These are phyloP conservation scores for Paradoxurus hermaphroditus DNA, from an alignment of 2,113 vertebrate genomes.

Conservation along the genomic window DNA sequence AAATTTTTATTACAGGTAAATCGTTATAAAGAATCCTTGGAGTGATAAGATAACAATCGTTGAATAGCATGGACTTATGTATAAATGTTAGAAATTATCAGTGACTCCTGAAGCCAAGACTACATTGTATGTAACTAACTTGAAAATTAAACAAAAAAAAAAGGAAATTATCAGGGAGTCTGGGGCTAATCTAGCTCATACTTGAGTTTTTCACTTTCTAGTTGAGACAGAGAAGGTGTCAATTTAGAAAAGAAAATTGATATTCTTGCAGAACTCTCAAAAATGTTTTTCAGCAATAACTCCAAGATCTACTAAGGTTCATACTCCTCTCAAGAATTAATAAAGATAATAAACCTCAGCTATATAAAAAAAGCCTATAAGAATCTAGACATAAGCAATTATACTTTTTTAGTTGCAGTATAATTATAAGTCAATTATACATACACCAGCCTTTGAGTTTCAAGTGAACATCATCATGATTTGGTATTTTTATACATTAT, in stretches of 20 bases:
- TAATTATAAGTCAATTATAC: background rate
- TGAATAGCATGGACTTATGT: background rate
- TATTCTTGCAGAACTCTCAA: background rate
- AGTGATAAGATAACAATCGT: background rate
- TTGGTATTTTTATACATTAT: background rate
- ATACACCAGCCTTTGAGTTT: background rate
- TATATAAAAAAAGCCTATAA: background rate
- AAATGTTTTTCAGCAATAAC: background rate
- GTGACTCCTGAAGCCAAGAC: background rate
- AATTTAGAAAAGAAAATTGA: conserved; percentile 11
- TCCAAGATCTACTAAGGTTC: background rate
- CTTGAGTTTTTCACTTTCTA: background rate
- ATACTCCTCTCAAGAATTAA: background rate
- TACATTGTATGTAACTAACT: too few relatives aligned
- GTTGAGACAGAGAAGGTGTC: background rate
- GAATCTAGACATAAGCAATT: background rate
- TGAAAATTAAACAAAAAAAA: too few relatives aligned
- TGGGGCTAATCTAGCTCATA: background rate
- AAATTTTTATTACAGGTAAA: background rate
- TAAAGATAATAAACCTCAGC: background rate
- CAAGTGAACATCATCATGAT: background rate
- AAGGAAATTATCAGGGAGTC: too few relatives aligned
- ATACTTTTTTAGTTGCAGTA: background rate
- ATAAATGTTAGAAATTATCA: background rate
- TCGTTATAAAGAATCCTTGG: background rate